Base-by-base conservation (phyloP, 30 jellyfish, hydroid and myxozoan species). In the Chrysaora quinquecirrha region DNA sequence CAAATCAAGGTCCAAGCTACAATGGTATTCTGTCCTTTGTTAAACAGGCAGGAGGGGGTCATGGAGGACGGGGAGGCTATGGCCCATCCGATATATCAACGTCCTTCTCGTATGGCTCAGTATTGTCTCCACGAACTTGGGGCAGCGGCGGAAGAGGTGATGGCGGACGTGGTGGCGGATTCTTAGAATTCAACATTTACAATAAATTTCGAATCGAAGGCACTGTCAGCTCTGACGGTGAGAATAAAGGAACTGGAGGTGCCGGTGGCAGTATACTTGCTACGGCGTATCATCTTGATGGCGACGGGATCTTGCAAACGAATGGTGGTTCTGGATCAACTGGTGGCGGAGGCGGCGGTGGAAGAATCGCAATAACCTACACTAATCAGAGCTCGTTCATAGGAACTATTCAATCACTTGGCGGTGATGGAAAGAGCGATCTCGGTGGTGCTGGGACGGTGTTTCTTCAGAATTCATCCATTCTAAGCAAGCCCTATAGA, bases 301-400 rank as follows among this genome's bases (percentile, higher is more conserved):
- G 93, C 14, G 93, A 82, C 34, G 93, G 93, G 7, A 19, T 43
- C 28, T 68, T 82, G 2, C 80, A 71, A 62, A 86, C 93, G 28
- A 58, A 72, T 33, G 93, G 93, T 35, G 93, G 93, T 34, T 33
- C 25, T 24, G 93, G 93, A 1, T 52, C 86, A 21, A 25, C 28
- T 56, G 93, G 93, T 2, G 93, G 93, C 11, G 93, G 86, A 28
- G 93, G 93, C n/a, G 66, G 83, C 14, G 93, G 93, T 56, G 93
- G 93, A 35, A 50, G 93, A 69, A 24, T 82, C 49, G 93, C 93
- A 7, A 31, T 82, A 9, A 52, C 69, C 34, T 82, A 50, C 74
- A n/a, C 46, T 20, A 82, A 82, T 35, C 93, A 69, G 47, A 82
- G 93, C 46, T 50, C 93, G 43, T 82, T 34, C 49, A 82, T 72